Evolutionary conservation across 2,113 vertebrate genomes (phyloP).

Genomic region (Corvus moneduloides): DNA sequence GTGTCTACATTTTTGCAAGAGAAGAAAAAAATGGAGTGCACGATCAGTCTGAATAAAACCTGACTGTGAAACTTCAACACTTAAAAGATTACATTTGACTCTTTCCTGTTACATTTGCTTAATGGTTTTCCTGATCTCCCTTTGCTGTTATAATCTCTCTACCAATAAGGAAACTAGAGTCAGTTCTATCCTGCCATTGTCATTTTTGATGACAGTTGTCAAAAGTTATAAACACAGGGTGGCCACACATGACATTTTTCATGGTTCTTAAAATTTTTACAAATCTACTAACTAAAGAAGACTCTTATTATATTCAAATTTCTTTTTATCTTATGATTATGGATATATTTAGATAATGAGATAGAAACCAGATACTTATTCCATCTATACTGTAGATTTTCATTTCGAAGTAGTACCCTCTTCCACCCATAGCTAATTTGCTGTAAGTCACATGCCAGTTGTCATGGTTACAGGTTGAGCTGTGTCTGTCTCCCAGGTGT

Average conservation of each 20-base stretch:
- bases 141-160: neutral
- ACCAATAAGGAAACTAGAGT: neutral
- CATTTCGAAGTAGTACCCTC: neutral
- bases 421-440: neutral
- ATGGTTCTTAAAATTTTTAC: neutral
- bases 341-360: neutral
- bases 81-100: neutral
- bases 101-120: neutral
- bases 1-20: neutral
- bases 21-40: neutral
- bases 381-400: neutral
- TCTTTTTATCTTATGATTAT: neutral
- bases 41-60: neutral
- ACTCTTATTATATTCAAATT: neutral
- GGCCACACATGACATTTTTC: neutral
- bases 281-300: neutral
- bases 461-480: neutral
- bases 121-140: neutral
- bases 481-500: neutral
- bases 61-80: neutral
- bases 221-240: neutral
- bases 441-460: neutral
- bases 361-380: neutral
- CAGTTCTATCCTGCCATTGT: neutral
- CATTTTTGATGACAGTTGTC: slow-evolving; percentile 1